These are phyloP conservation scores for Sipha flava DNA, from an alignment of 1,140 invertebrate genomes.

Conservation along the genomic window DNA sequence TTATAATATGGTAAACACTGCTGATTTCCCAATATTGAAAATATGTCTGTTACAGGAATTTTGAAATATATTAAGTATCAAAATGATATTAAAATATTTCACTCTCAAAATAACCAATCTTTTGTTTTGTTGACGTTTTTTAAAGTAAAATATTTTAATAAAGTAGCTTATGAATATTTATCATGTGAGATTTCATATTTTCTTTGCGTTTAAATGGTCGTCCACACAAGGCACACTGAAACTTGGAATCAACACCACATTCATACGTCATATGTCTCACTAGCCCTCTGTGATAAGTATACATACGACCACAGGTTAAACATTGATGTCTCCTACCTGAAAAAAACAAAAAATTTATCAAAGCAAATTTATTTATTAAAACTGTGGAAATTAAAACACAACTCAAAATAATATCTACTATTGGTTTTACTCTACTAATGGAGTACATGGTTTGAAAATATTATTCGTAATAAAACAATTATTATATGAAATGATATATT, in stretches of 20 bases:
- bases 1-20: too few relatives aligned
- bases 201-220: slow-evolving; percentile 47
- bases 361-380: not conserved
- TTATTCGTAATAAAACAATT: not conserved
- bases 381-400: not conserved
- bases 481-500: not conserved
- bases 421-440: not conserved
- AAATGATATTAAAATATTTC: too few relatives aligned
- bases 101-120: too few relatives aligned
- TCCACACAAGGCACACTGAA: slow-evolving; percentile 42
- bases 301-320: slow-evolving; percentile 41
- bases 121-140: too few relatives aligned
- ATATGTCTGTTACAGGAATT: too few relatives aligned
- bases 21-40: too few relatives aligned
- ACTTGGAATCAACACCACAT: slow-evolving; percentile 44
- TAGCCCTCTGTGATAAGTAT: slow-evolving; percentile 34
- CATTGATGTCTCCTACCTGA: slow-evolving; percentile 23
- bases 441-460: not conserved
- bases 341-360: not conserved
- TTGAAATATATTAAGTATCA: too few relatives aligned
- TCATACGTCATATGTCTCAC: slow-evolving; percentile 38
- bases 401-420: slow-evolving; percentile 7
- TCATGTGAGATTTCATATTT: slow-evolving; percentile 45
- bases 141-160: not conserved
- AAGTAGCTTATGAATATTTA: slow-evolving; percentile 10